These are phyloP conservation scores for Platycercus adscitus DNA, from an alignment of 2,113 vertebrate species.

Conservation along the genomic window DNA sequence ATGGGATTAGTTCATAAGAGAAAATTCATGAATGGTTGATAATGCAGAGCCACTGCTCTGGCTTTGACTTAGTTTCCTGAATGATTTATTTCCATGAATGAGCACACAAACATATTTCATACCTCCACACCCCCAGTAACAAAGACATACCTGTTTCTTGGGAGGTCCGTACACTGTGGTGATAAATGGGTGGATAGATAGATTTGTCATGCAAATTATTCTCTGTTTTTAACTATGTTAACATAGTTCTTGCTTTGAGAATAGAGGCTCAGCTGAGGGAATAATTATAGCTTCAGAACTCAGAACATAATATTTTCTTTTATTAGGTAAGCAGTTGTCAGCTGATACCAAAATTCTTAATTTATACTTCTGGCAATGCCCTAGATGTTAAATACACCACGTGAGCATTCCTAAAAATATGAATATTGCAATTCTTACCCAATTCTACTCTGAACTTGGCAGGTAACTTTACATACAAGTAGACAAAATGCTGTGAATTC, in stretches of 20 bases:
- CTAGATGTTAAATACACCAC: conserved; percentile 18
- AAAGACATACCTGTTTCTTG: not conserved
- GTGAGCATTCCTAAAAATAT: conserved; percentile 21
- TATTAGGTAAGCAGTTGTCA: conserved; percentile 51
- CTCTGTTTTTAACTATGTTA: conserved; percentile 36
- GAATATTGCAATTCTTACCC: not conserved
- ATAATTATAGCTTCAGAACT: conserved; percentile 54
- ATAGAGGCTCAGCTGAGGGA: conserved; percentile 44
- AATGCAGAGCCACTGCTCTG: not conserved
- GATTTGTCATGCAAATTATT: conserved; percentile 34
- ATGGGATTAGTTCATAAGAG: conserved; percentile 20
- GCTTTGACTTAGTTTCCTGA: not conserved
- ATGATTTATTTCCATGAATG: not conserved
- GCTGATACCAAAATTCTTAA: conserved; percentile 43
- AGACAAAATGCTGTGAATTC: conserved; percentile 14
- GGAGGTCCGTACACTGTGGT: not conserved
- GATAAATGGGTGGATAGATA: not conserved
- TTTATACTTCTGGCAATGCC: conserved; percentile 50
- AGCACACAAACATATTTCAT: not conserved
- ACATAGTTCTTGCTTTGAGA: conserved; percentile 40
- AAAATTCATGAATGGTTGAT: conserved; percentile 8
- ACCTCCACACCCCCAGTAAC: not conserved
- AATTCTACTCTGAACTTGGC: not conserved
- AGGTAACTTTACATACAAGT: not conserved
- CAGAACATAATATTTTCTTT: conserved; percentile 43